Evolutionary conservation across 2,888 invertebrate species (phyloP), one percentile per base, ranked within the genome.

Genomic region (Rhagonycha lutea): DNA sequence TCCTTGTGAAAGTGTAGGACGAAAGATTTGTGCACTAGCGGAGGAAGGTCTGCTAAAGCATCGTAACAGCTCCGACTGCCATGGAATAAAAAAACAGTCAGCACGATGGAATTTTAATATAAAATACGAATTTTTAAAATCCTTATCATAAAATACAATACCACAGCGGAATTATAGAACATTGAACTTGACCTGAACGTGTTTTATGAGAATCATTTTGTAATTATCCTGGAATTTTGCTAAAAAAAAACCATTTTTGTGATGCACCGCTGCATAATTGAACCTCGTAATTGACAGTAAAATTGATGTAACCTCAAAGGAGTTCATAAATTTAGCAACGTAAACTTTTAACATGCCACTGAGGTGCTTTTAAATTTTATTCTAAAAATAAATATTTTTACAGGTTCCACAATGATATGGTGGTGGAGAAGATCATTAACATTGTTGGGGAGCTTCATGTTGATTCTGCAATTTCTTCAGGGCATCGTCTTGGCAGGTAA

Each of bases 171-270:
- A 77, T 75, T 75, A 77, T 70, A 32, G 75, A 77, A 60, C 78
- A 75, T 75, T 78, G 78, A 78, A 78, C 78, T 75, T 78, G 75
- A 26, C 73, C 69, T 75, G 61, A 47, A 73, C 75, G 75, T 74
- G 78, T 78, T 78, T 70, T 73, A 78, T 73, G 70, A 68, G 60
- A 75, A 69, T 73, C 70, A 73, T 70, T 75, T 78, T 71, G 68
- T 72, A 75, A 72, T 78, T 70, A 78, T 70, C 29, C 26, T 29
- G 74, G 77, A 77, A 77, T 77, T 75, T 63, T 69, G 61, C 67
- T 23, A 76, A 73, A 76, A 14, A 69, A 68, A 74, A 71, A 70
- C 32, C 23, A 29, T 70, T 67, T 69, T 68, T 47, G 47, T 73
- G 69, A 69, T 73, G 73, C 63, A 63, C 24, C 24, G 29, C 69